These are phyloP conservation scores for Uloborus diversus DNA, from an alignment of 1,140 invertebrate genomes.

Conservation along the genomic window DNA sequence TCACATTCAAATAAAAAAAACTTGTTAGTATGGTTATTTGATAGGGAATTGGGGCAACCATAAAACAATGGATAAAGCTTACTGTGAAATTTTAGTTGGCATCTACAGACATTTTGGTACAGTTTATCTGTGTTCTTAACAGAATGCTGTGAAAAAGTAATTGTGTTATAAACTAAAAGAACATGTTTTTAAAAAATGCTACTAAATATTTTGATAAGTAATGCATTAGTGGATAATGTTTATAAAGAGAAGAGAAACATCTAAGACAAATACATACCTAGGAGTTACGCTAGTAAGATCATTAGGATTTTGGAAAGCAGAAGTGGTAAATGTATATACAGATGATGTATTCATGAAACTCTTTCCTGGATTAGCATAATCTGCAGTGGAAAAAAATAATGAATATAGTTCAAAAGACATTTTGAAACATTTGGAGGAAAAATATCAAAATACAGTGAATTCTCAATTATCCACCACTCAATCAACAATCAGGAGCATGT, in stretches of 20 bases:
- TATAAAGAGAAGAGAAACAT: too few species aligned
- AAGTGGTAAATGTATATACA: constrained; percentile 88
- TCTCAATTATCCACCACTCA: too few species aligned
- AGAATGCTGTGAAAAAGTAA: constrained; percentile 29
- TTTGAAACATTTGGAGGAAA: too few species aligned
- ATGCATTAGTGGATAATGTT: not conserved
- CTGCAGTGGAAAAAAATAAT: constrained; percentile 58
- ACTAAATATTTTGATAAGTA: not conserved
- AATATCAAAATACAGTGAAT: too few species aligned
- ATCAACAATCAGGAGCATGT: too few species aligned
- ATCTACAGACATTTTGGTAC: constrained; percentile 3
- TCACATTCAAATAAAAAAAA: too few species aligned
- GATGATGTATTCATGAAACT: constrained; percentile 72
- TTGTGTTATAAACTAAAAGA: not conserved
- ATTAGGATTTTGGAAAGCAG: constrained; percentile 88
- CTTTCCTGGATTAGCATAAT: constrained; percentile 60
- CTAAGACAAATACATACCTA: constrained; percentile 69
- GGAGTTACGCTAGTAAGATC: constrained; percentile 75
- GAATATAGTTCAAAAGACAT: not conserved
- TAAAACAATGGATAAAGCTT: constrained; percentile 33
- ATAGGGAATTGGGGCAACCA: too few species aligned
- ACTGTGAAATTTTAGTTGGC: constrained; percentile 26
- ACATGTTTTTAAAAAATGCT: not conserved
- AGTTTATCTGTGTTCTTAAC: constrained; percentile 32
- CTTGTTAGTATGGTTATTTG: too few species aligned